Evolutionary conservation across 1,140 invertebrate species (phyloP).

Genomic region (Aphelenchoides besseyi): DNA sequence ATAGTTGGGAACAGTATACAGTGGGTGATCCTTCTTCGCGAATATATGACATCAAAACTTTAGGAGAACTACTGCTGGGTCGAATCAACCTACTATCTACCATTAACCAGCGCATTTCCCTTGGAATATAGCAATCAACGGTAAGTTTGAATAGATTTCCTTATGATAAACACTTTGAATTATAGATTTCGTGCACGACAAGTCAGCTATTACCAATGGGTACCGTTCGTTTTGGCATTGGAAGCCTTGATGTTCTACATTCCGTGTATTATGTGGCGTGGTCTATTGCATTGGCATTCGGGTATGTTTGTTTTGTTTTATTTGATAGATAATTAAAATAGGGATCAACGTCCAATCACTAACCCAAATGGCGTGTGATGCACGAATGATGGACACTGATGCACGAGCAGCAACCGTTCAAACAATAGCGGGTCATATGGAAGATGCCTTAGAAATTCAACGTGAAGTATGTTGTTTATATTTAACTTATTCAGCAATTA

Average conservation of each 20-base stretch:
- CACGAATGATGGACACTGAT: conserved; percentile 62
- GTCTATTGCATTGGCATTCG: conserved; percentile 63
- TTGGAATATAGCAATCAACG: conserved; percentile 60
- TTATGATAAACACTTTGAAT: no score
- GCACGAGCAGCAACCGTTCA: conserved; percentile 59
- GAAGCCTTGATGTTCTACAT: conserved; percentile 68
- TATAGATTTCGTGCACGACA: conserved; percentile 56
- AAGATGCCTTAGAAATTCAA: conserved; percentile 61
- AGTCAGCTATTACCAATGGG: conserved; percentile 66
- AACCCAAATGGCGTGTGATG: conserved; percentile 63
- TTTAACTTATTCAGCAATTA: background rate
- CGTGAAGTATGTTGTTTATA: conserved; percentile 60
- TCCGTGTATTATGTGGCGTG: conserved; percentile 66
- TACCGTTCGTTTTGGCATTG: conserved; percentile 64
- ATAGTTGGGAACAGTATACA: conserved; percentile 62
- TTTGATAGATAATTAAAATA: conserved; percentile 32
- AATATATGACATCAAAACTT: background rate
- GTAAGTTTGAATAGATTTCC: conserved; percentile 43
- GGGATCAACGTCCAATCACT: conserved; percentile 62
- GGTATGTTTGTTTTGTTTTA: conserved; percentile 31
- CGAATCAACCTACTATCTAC: conserved; percentile 45
- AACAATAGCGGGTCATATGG: conserved; percentile 63
- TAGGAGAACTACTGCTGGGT: conserved; percentile 63
- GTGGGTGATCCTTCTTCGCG: background rate
- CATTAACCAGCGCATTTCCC: conserved; percentile 61